Conservation (phyloP, 2,888 invertebrate species). For the Sphaerophoria taeniata region DNA sequence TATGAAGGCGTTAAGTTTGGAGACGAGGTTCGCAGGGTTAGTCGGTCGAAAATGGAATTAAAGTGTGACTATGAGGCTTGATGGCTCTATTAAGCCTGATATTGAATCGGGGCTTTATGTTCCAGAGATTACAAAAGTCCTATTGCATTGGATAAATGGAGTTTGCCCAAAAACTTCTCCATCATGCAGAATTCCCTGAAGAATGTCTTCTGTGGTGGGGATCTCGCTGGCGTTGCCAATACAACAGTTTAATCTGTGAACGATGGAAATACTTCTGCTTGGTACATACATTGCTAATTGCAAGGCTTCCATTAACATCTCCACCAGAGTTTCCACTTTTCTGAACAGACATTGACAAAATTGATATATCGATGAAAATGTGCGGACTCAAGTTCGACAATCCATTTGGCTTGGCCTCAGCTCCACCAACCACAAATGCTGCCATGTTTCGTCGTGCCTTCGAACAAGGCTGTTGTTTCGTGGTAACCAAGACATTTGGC, state of each 20-base stretch:
- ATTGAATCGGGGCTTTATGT: slow-evolving; percentile 97
- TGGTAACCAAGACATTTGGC: slow-evolving; percentile 98
- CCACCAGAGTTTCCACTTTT: slow-evolving; percentile 94
- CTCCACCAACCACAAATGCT: slow-evolving; percentile 96
- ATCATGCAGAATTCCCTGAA: slow-evolving; percentile 92
- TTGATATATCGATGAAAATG: slow-evolving; percentile 96
- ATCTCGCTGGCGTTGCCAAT: slow-evolving; percentile 96
- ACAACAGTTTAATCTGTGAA: slow-evolving; percentile 99
- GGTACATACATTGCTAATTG: slow-evolving; percentile 96
- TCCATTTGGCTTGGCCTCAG: slow-evolving; percentile 98
- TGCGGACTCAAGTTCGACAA: slow-evolving; percentile 97
- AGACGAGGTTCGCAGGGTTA: too few relatives aligned
- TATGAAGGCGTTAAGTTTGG: too few relatives aligned
- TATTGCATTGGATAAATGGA: slow-evolving; percentile 89
- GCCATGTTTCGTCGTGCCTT: slow-evolving; percentile 98
- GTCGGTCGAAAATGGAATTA: too few relatives aligned
- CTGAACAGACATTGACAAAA: slow-evolving; percentile 95
- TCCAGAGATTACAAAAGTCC: slow-evolving; percentile 88
- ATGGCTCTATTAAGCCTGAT: slow-evolving; percentile 97
- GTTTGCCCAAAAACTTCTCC: slow-evolving; percentile 89
- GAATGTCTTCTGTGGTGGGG: slow-evolving; percentile 96
- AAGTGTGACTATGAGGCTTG: too few relatives aligned
- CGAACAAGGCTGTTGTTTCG: slow-evolving; percentile 98
- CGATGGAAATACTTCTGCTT: slow-evolving; percentile 98
- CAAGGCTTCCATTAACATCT: slow-evolving; percentile 87